Base-by-base conservation (phyloP, 2,113 vertebrate genomes). In the Poeciliopsis turrubarensis region DNA sequence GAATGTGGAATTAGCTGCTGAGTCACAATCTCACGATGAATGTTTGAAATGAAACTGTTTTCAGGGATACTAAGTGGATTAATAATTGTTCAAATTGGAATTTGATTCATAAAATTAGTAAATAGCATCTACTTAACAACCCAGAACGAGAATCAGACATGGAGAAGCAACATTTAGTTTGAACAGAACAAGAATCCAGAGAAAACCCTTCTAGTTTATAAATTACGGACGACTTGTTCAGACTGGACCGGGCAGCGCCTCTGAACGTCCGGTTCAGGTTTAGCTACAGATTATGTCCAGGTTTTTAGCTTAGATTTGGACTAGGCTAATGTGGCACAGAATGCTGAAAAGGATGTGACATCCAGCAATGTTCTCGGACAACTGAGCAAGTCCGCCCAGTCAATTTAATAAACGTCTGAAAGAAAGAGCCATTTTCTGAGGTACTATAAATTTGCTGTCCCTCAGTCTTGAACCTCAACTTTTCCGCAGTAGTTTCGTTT, bases 401-500 rank as follows among this genome's bases (percentile, higher is more conserved):
- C 3, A 65, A 34, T 34, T 34, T 34, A 34, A 34, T 10, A 34
- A 34, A 10, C 1, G 6, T 34, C 34, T 10, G 34, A 34, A 34
- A 34, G 34, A 64, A 30, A 22, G 17, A 17, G 8, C 8, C 14
- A 44, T 44, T 44, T 44, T 13, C 41, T 34, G 9, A 15, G 11
- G 41, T 44, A 44, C 41, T 44, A 14, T 44, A 44, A 44, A 44
- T 44, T 13, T 1, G 1, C 41, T 2, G 70, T 34, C 22, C 63
- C 39, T 37, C 2, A 60, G 73, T 73, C 68, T 30, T 60, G 60
- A 51, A 70, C 72, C 57, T 29, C 44, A 0, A n/a, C 66, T 73
- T 68, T 82, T 41, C 72, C 27, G 72, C 31, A 13, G 64, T 44
- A 51, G 37, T 47, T 80, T 90, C 84, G 91, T 88, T 82, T 57